Base-by-base conservation (phyloP, 2,113 vertebrate species). In the Trematocara marginatum region DNA sequence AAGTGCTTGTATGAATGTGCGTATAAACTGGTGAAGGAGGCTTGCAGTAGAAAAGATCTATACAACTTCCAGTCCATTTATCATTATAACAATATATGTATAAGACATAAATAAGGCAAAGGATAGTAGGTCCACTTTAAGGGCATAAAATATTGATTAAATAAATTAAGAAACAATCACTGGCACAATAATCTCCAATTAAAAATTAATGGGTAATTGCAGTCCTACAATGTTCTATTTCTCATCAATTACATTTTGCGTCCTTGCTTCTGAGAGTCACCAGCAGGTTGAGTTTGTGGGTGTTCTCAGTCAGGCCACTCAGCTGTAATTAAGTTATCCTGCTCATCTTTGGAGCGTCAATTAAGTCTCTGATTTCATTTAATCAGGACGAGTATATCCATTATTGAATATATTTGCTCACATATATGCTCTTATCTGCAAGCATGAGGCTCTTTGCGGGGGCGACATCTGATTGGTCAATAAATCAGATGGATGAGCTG, bases 361-460 rank as follows among this genome's bases (percentile, higher is more conserved):
- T 83, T 20, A 85, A 86, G 20, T 35, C 61, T 92, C 64, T 87
- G 71, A 93, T 88, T 90, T 35, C 64, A 89, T 93, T 92, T 71
- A 3, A 83, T 91, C 31, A 5, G 34, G 82, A 51, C 80, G 84
- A 66, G 88, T 92, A 79, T 54, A 80, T 31, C 31, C 34, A n/a
- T 91, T 93, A 94, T 92, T 91, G 13, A 93, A 94, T 93, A 85
- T 85, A 40, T 20, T 57, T 53, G n/a, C 91, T 91, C 81, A 89
- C 90, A 54, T 86, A 74, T 89, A 49, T 90, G 76, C 59, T 80
- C 38, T 90, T 88, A 86, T 92, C 87, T 81, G 59, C 74, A 66
- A 76, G 57, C 53, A 8, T 29, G 16, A 23, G 84, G 76, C 34
- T 79, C 40, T 89, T 51, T 80, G 49, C 49, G 51, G 69, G 90